phyloP scores from a whole-genome alignment of 2,888 invertebrate species.

The Vannuccia rotundouncinata region DNA sequence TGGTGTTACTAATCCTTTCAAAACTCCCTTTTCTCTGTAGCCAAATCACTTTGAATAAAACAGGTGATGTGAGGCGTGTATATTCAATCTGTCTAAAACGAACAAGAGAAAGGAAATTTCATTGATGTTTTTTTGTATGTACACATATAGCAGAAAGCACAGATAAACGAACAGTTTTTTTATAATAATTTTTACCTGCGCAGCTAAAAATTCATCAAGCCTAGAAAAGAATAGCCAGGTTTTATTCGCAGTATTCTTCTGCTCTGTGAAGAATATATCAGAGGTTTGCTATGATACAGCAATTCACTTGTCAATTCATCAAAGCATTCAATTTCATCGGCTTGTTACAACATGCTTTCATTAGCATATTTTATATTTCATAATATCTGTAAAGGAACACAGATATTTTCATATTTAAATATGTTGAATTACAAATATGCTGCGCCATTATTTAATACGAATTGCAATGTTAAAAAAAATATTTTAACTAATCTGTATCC shows the following conservation, averaged over 20 bases:
- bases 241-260: not conserved
- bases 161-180: not conserved
- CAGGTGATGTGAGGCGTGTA: not conserved
- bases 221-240: not conserved
- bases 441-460: too few species aligned
- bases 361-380: too few species aligned
- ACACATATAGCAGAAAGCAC: not conserved
- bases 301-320: not conserved
- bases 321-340: not conserved
- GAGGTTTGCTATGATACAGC: not conserved
- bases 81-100: not conserved
- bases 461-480: too few species aligned
- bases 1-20: too few species aligned
- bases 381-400: too few species aligned
- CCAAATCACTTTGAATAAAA: too few species aligned
- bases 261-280: not conserved
- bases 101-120: not conserved
- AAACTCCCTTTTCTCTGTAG: too few species aligned
- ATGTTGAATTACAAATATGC: too few species aligned
- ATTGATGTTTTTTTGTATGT: not conserved
- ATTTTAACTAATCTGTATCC: too few species aligned
- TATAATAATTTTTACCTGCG: not conserved
- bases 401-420: too few species aligned
- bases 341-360: too few species aligned
- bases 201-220: not conserved